Evolutionary conservation across 2,797 vertebrate genomes (phyloP).

Genomic region (Arvicola amphibius): DNA sequence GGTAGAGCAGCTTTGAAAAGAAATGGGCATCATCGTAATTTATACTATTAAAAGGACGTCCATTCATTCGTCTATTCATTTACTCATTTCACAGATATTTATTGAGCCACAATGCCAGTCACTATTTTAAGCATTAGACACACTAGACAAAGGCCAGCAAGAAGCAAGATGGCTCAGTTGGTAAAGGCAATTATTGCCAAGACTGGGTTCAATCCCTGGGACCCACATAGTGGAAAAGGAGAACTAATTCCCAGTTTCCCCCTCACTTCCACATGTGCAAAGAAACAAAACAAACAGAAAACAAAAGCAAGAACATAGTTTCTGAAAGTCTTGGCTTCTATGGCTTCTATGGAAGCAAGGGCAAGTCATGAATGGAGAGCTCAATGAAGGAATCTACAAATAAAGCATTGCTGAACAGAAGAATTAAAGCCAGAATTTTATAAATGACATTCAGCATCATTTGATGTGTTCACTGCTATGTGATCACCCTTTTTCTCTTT

Average conservation of each 20-base stretch:
- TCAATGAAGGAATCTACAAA: background rate
- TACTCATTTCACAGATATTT: background rate
- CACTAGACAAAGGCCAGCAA: background rate
- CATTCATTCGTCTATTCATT: background rate
- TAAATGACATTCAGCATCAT: background rate
- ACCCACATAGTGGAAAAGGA: background rate
- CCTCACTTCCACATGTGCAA: background rate
- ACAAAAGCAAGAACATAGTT: background rate
- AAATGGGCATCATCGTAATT: background rate
- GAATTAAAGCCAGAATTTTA: background rate
- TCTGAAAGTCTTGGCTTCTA: background rate
- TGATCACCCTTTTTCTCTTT: slow-evolving; percentile 18
- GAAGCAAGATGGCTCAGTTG: background rate
- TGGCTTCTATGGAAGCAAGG: background rate
- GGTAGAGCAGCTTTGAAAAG: background rate
- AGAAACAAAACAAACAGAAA: background rate
- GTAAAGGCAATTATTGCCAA: background rate
- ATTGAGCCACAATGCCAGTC: background rate
- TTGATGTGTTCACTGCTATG: background rate
- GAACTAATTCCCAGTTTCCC: background rate
- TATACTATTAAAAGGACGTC: background rate
- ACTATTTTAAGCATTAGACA: background rate
- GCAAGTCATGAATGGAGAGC: background rate
- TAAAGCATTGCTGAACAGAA: background rate
- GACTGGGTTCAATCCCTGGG: background rate